A percentile compares a stretch with the other conserved stretches of the same genome.
Evolutionary conservation across 2,797 vertebrate genomes (phyloP).

Genomic region (Hippopotamyrus pictus): DNA sequence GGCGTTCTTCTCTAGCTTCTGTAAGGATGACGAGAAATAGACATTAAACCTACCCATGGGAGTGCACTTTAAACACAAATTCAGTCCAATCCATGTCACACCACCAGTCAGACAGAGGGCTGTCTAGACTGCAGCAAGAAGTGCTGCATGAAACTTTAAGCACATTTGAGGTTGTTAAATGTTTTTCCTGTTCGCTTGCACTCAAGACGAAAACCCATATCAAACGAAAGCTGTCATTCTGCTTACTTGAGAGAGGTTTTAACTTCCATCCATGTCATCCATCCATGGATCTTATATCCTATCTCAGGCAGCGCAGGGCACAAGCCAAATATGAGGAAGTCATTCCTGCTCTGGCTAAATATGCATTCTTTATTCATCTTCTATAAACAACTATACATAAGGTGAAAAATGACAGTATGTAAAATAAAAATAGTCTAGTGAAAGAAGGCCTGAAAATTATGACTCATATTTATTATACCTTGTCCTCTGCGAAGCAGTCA

Average conservation of each 20-base stretch:
- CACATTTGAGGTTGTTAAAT: background rate
- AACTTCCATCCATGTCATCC: background rate
- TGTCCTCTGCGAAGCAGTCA: background rate
- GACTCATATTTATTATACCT: background rate
- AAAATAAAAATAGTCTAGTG: background rate
- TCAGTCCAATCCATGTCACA: background rate
- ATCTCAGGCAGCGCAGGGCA: background rate
- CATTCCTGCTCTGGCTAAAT: background rate
- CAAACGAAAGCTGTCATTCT: background rate
- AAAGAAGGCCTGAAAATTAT: background rate
- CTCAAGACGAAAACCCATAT: background rate
- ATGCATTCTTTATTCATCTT: background rate
- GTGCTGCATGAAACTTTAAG: background rate
- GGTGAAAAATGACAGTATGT: background rate
- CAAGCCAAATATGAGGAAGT: background rate
- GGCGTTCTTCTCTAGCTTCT: background rate
- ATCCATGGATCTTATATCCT: too few relatives aligned
- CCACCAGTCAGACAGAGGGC: background rate
- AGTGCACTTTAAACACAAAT: background rate
- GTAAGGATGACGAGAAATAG: background rate
- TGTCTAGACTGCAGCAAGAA: background rate
- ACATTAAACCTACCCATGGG: background rate
- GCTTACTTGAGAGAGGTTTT: background rate
- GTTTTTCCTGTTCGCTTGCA: background rate
- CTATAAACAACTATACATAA: background rate